Evolutionary conservation across 2,113 vertebrate species (phyloP).

Genomic region (Cavia porcellus): DNA sequence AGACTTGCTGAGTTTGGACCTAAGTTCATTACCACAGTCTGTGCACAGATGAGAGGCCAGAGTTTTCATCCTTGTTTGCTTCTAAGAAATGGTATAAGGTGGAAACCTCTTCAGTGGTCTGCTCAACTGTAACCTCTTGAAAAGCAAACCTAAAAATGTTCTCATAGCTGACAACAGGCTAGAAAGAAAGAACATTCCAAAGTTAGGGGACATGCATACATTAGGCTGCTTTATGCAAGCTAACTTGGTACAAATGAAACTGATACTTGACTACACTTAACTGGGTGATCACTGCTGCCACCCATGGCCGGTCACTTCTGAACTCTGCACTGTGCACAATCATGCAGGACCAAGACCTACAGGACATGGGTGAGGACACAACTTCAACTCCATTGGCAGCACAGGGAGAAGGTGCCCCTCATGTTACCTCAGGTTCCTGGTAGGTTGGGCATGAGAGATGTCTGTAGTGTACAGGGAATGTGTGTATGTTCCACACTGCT

Average conservation of each 20-base stretch:
- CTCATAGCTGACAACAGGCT: slow-evolving; percentile 81
- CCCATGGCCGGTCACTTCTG: rapidly evolving
- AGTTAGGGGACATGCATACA: not conserved
- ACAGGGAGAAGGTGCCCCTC: rapidly evolving
- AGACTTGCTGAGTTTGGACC: rapidly evolving
- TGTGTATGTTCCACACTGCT: rapidly evolving
- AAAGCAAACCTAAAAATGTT: slow-evolving; percentile 84
- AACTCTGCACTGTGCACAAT: not conserved
- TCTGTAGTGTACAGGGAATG: rapidly evolving
- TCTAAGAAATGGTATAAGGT: slow-evolving; percentile 80
- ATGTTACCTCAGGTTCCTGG: rapidly evolving
- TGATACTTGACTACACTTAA: rapidly evolving
- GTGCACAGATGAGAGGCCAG: slow-evolving; percentile 62
- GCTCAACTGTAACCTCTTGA: slow-evolving; percentile 81
- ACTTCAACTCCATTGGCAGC: not conserved
- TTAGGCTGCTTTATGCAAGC: no score
- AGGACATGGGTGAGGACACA: not conserved
- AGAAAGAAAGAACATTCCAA: slow-evolving; percentile 44
- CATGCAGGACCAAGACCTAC: rapidly evolving
- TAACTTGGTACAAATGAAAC: no score
- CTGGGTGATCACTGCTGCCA: rapidly evolving
- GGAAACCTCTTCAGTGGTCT: slow-evolving; percentile 75
- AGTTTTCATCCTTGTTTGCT: slow-evolving; percentile 65
- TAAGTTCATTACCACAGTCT: slow-evolving; percentile 82
- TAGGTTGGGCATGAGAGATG: no score